These are phyloP conservation scores for Pterostichus madidus DNA, from an alignment of 2,888 invertebrate species.

Conservation along the genomic window DNA sequence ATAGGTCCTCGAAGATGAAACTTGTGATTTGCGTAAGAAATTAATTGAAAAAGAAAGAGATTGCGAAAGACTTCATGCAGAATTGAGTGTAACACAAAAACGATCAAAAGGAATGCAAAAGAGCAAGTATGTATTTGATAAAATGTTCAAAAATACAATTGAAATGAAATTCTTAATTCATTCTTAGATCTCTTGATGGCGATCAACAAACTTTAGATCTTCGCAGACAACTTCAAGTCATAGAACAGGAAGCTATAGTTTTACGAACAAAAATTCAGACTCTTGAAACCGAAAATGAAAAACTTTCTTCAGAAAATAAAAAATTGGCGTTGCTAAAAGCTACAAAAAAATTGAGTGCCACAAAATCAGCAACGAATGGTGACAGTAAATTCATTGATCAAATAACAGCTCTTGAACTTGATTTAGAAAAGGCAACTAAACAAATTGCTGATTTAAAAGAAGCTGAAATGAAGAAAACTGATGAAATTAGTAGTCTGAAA, in stretches of 20 bases:
- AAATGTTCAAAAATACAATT: neutral
- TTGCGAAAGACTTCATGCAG: conserved; percentile 87
- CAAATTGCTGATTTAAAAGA: conserved; percentile 81
- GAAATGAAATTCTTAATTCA: conserved; percentile 1
- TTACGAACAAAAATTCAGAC: conserved; percentile 84
- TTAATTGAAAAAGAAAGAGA: conserved; percentile 91
- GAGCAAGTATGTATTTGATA: conserved; percentile 80
- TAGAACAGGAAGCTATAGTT: conserved; percentile 87
- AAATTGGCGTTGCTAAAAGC: conserved; percentile 82
- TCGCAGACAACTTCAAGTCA: conserved; percentile 86
- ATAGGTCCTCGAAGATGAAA: conserved; percentile 85
- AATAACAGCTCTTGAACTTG: conserved; percentile 82
- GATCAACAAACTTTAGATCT: conserved; percentile 85
- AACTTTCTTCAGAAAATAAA: conserved; percentile 86
- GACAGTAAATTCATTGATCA: conserved; percentile 79
- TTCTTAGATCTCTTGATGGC: conserved; percentile 80
- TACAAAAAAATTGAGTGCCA: conserved; percentile 79
- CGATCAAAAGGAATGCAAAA: conserved; percentile 81
- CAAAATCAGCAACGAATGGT: conserved; percentile 76
- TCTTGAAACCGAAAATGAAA: conserved; percentile 88
- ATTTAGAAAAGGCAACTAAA: conserved; percentile 81
- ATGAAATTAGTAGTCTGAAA: conserved; percentile 76
- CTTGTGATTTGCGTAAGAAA: conserved; percentile 86
- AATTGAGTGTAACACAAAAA: conserved; percentile 83
- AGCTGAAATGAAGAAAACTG: conserved; percentile 68